Conservation (phyloP, 92 coral and sea anemone species). For the Epizoanthus ramosus region DNA sequence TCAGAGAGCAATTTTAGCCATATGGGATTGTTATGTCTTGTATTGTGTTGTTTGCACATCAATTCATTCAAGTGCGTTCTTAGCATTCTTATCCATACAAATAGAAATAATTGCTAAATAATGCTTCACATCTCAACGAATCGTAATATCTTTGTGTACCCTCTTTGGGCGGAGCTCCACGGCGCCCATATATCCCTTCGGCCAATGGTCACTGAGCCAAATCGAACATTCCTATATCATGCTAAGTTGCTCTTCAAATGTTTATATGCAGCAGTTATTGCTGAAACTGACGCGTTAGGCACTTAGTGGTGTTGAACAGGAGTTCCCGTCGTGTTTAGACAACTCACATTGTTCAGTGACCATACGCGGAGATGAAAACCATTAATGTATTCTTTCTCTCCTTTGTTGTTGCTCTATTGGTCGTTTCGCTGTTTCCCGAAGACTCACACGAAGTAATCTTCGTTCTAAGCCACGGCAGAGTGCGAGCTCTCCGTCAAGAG, state of each 20-base stretch:
- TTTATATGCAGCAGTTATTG: constrained; percentile 8
- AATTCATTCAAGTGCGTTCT: constrained; percentile 33
- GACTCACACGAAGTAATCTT: constrained; percentile 73
- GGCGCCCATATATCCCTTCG: constrained; percentile 33
- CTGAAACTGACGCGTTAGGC: neutral
- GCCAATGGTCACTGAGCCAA: constrained; percentile 30
- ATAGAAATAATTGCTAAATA: constrained; percentile 31
- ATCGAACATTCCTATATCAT: constrained; percentile 27
- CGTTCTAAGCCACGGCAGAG: constrained; percentile 65
- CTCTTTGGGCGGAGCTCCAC: constrained; percentile 29
- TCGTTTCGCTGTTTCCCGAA: constrained; percentile 69
- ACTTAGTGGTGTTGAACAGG: neutral
- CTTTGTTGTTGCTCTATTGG: constrained; percentile 32
- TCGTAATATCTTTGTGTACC: constrained; percentile 36
- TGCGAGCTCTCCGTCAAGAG: neutral
- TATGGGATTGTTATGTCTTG: neutral
- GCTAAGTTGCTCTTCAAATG: neutral
- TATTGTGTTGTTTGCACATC: constrained; percentile 41
- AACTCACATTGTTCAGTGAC: neutral
- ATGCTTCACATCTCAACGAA: constrained; percentile 17
- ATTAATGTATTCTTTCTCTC: neutral
- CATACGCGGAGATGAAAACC: constrained; percentile 12
- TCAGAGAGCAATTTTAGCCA: constrained; percentile 35
- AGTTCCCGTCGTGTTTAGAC: neutral
- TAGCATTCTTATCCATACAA: constrained; percentile 38